These are phyloP conservation scores for Phortica magna DNA, from an alignment of 2,888 invertebrate species.

Conservation along the genomic window DNA sequence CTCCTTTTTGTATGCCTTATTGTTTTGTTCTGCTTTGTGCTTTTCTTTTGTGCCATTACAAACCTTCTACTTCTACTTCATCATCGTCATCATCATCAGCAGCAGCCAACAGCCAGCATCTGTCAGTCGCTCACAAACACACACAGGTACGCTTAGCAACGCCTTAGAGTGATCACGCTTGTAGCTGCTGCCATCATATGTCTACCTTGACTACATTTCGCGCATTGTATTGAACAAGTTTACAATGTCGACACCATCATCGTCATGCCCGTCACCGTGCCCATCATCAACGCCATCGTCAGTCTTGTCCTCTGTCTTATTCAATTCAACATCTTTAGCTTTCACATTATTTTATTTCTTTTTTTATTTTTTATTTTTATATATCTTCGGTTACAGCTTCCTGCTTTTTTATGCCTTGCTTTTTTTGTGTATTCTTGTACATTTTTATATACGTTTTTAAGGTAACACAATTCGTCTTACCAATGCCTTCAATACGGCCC, in stretches of 20 bases:
- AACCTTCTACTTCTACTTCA: constrained; percentile 60
- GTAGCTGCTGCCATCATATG: background rate
- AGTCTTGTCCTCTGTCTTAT: background rate
- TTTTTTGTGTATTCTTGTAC: background rate
- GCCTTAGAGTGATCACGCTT: background rate
- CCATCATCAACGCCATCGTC: background rate
- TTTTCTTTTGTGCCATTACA: constrained; percentile 63
- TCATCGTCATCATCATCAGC: constrained; percentile 52
- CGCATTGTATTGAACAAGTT: constrained; percentile 25
- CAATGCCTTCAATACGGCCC: background rate
- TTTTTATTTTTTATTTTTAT: background rate
- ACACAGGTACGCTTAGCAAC: background rate
- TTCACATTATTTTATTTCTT: background rate
- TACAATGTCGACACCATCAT: background rate
- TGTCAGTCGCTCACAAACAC: background rate
- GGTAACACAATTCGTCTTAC: background rate
- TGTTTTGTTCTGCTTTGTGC: constrained; percentile 6
- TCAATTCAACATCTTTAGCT: background rate
- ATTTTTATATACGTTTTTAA: background rate
- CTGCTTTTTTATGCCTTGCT: background rate
- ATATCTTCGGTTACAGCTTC: background rate
- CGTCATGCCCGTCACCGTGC: background rate
- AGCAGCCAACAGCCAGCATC: constrained; percentile 37
- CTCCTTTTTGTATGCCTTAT: background rate
- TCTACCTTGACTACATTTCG: constrained; percentile 15